These are phyloP conservation scores for Stenichneumon culpator DNA, from an alignment of 2,888 invertebrate genomes.

Conservation along the genomic window DNA sequence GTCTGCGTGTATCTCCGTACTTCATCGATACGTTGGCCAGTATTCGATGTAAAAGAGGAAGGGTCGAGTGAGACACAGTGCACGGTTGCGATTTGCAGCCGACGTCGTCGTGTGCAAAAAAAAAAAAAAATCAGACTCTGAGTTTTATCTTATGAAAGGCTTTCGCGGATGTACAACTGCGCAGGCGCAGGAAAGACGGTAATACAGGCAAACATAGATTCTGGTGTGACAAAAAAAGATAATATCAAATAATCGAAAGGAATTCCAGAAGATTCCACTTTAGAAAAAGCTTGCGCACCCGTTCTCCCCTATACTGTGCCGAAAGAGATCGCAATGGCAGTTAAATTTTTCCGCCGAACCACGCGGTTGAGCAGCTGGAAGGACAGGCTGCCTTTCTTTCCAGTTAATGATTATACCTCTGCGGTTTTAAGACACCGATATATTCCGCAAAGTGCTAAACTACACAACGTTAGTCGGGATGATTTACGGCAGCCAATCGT, in stretches of 20 bases:
- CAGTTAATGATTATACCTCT: conserved; percentile 47
- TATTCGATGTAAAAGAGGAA: conserved; percentile 16
- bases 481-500: conserved; percentile 65
- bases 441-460: conserved; percentile 26
- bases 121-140: background rate
- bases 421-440: conserved; percentile 62
- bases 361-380: background rate
- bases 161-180: background rate
- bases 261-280: too few relatives aligned
- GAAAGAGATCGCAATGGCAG: background rate
- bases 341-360: conserved; percentile 31
- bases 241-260: too few relatives aligned
- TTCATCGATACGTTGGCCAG: conserved; percentile 17
- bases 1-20: conserved; percentile 29
- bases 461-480: conserved; percentile 23
- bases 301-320: too few relatives aligned
- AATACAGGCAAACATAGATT: background rate
- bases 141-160: background rate
- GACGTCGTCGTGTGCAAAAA: background rate
- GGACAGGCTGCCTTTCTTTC: background rate
- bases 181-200: background rate
- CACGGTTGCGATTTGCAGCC: background rate
- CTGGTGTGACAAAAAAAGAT: too few relatives aligned
- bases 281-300: too few relatives aligned
- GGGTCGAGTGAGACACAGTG: background rate